Conservation (phyloP, 2,113 vertebrate species). For the Xiphias gladius region DNA sequence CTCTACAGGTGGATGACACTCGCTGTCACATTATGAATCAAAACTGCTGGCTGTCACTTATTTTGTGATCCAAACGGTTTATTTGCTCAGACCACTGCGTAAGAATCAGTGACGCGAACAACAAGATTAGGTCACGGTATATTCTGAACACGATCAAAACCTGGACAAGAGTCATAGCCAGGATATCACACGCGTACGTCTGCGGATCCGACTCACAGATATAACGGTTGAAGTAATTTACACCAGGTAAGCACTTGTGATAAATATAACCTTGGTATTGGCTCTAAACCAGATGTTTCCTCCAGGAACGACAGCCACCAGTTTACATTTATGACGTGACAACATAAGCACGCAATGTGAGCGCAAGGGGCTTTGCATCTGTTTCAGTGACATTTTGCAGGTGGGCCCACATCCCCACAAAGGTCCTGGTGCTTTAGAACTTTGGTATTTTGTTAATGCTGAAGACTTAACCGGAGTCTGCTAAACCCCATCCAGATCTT, state of each 20-base stretch:
- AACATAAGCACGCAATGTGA: too few relatives aligned
- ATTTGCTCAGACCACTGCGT: neutral
- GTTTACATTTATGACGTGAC: neutral
- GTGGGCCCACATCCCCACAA: neutral
- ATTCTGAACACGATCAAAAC: conserved; percentile 3
- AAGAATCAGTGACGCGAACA: neutral
- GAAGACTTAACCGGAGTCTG: too few relatives aligned
- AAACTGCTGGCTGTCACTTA: neutral
- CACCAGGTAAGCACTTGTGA: neutral
- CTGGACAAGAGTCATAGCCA: too few relatives aligned
- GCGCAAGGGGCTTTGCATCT: too few relatives aligned
- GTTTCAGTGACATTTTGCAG: too few relatives aligned
- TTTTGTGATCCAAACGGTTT: neutral
- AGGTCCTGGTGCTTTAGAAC: neutral
- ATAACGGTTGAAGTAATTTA: neutral
- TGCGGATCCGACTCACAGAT: too few relatives aligned
- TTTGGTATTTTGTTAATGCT: too few relatives aligned
- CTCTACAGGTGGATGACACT: neutral
- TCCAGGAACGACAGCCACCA: neutral
- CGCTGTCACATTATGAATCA: neutral
- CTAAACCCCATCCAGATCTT: too few relatives aligned
- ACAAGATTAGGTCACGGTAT: neutral
- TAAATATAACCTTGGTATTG: conserved; percentile 4
- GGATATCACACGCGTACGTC: neutral
- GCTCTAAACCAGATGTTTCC: conserved; percentile 5